Evolutionary conservation across 2,888 invertebrate genomes (phyloP).

Genomic region (Agriopis leucophaearia): DNA sequence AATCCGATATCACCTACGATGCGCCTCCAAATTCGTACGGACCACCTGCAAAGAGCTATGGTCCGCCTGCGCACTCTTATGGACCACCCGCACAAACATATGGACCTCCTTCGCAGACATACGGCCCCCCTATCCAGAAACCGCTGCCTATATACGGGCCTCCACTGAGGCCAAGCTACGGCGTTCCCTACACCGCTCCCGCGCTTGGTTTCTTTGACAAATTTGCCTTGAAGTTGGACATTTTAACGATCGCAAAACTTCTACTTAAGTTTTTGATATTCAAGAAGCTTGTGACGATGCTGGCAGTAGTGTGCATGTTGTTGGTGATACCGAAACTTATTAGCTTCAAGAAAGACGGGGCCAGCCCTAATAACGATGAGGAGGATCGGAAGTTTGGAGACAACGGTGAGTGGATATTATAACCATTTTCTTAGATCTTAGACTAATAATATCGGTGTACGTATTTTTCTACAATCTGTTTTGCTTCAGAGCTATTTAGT

Average conservation of each 20-base stretch:
- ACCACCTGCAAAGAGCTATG: constrained; percentile 69
- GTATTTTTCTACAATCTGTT: neutral
- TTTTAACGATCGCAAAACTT: constrained; percentile 91
- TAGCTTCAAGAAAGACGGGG: constrained; percentile 75
- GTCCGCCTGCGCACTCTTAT: constrained; percentile 71
- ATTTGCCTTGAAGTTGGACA: constrained; percentile 89
- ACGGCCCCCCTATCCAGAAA: constrained; percentile 62
- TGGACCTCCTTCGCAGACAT: constrained; percentile 67
- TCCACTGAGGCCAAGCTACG: constrained; percentile 79
- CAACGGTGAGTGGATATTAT: constrained; percentile 61
- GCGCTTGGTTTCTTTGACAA: constrained; percentile 87
- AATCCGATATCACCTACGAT: constrained; percentile 68
- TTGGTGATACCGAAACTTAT: constrained; percentile 91
- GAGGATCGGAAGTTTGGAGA: constrained; percentile 68
- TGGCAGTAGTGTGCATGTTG: constrained; percentile 91
- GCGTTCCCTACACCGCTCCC: constrained; percentile 86
- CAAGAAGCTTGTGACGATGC: constrained; percentile 93
- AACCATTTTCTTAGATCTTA: neutral
- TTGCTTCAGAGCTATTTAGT: too few relatives aligned
- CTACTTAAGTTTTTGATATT: constrained; percentile 91
- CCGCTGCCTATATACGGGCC: constrained; percentile 69
- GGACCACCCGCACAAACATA: constrained; percentile 65
- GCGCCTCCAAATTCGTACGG: constrained; percentile 70
- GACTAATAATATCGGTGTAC: neutral
- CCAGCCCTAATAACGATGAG: constrained; percentile 63